These are phyloP conservation scores for Crotalus tigris DNA, from an alignment of 2,113 vertebrate genomes.

Conservation along the genomic window DNA sequence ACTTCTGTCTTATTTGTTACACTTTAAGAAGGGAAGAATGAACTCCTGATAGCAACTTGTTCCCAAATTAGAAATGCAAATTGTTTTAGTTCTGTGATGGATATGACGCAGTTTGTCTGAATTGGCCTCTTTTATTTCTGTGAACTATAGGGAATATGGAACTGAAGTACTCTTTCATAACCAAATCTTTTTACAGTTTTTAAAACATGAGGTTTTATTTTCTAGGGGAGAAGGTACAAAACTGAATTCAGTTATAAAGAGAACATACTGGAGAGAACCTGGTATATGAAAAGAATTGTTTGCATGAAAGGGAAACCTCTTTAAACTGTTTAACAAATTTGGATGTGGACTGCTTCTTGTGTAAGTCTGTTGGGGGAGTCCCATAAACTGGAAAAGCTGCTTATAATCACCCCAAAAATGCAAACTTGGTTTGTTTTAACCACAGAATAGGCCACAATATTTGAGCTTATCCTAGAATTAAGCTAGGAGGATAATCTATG, in stretches of 20 bases:
- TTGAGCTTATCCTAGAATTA: background rate
- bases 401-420: background rate
- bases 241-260: background rate
- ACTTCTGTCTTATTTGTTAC: constrained; percentile 4
- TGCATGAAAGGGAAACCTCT: background rate
- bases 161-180: background rate
- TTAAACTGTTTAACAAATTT: background rate
- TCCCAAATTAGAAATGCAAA: background rate
- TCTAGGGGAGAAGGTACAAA: background rate
- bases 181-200: background rate
- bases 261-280: background rate
- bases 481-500: background rate
- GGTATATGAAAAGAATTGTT: constrained; percentile 5
- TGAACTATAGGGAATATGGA: background rate
- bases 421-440: background rate
- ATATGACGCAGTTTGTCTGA: background rate
- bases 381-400: background rate
- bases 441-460: background rate
- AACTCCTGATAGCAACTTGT: background rate
- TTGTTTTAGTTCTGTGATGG: background rate
- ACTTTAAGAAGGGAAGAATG: background rate
- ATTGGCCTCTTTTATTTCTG: background rate
- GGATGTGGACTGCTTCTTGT: background rate
- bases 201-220: background rate
- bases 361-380: background rate